phyloP scores from a whole-genome alignment of 2,888 invertebrate species.

The Aethes cnicana region DNA sequence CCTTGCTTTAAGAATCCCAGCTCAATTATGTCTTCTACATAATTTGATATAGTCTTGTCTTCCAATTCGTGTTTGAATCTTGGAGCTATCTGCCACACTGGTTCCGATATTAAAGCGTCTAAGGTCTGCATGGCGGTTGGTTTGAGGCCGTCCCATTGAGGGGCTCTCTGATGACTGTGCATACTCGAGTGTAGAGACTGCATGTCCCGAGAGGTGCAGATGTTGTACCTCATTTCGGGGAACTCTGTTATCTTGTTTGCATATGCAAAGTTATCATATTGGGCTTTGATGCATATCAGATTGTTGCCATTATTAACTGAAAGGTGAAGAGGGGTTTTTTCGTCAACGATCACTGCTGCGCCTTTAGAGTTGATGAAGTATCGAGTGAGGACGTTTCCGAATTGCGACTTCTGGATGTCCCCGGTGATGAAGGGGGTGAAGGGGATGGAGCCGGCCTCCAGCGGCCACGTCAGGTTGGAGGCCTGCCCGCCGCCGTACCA shows the following conservation, averaged over 20 bases:
- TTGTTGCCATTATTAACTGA: slow-evolving; percentile 86
- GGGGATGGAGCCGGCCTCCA: slow-evolving; percentile 88
- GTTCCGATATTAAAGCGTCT: slow-evolving; percentile 89
- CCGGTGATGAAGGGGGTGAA: slow-evolving; percentile 93
- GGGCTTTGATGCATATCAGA: slow-evolving; percentile 89
- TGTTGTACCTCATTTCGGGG: slow-evolving; percentile 91
- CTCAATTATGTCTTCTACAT: slow-evolving; percentile 91
- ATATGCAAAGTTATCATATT: slow-evolving; percentile 90
- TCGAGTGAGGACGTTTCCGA: slow-evolving; percentile 91
- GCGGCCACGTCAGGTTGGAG: slow-evolving; percentile 90
- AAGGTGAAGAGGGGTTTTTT: slow-evolving; percentile 90
- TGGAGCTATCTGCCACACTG: slow-evolving; percentile 93
- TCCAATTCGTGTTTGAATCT: slow-evolving; percentile 84
- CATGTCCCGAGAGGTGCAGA: slow-evolving; percentile 92
- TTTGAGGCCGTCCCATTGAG: slow-evolving; percentile 92
- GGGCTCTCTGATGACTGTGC: slow-evolving; percentile 85
- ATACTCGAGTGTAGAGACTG: slow-evolving; percentile 89
- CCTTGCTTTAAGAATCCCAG: slow-evolving; percentile 90
- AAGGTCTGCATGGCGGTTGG: slow-evolving; percentile 88
- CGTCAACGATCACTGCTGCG: slow-evolving; percentile 89
- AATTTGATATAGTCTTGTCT: slow-evolving; percentile 89
- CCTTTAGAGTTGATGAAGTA: slow-evolving; percentile 94
- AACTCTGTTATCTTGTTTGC: slow-evolving; percentile 86
- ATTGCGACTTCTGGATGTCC: slow-evolving; percentile 86
- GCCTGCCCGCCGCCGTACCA: slow-evolving; percentile 96